Conservation (phyloP, 1,140 invertebrate genomes). For the Rhizoglyphus robini region DNA sequence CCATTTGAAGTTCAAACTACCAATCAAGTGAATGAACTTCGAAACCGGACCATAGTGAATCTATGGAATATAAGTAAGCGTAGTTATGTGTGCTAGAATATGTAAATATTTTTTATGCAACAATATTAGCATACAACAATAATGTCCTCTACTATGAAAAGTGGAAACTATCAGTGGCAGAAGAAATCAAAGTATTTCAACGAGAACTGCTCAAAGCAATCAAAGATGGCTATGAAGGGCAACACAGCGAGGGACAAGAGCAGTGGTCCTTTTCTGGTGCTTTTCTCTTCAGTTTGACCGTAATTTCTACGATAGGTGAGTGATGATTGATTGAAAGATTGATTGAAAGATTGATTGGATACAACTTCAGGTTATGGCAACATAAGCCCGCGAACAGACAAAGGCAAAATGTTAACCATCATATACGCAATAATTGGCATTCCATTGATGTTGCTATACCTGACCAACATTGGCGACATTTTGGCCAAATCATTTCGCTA, state of each 20-base stretch:
- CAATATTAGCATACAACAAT: constrained; percentile 10
- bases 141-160: constrained; percentile 50
- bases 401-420: constrained; percentile 68
- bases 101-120: neutral
- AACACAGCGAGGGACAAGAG: constrained; percentile 53
- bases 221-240: constrained; percentile 81
- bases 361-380: constrained; percentile 48
- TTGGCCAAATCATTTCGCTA: constrained; percentile 35
- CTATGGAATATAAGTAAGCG: constrained; percentile 81
- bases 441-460: constrained; percentile 51
- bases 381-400: constrained; percentile 55
- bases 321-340: too few relatives aligned
- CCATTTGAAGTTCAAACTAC: constrained; percentile 44
- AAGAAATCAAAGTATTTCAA: constrained; percentile 50
- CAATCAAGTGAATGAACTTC: constrained; percentile 33
- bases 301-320: constrained; percentile 91
- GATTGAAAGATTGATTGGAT: too few relatives aligned
- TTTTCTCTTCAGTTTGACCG: constrained; percentile 90
- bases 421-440: constrained; percentile 68
- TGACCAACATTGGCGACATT: constrained; percentile 38
- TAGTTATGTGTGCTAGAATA: neutral
- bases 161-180: constrained; percentile 46
- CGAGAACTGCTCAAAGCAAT: constrained; percentile 62
- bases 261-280: constrained; percentile 83
- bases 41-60: constrained; percentile 34